A percentile compares a stretch with the other conserved stretches of the same genome.
These are phyloP conservation scores for Norana najaformis DNA, from an alignment of 2,888 invertebrate genomes.

Conservation along the genomic window DNA sequence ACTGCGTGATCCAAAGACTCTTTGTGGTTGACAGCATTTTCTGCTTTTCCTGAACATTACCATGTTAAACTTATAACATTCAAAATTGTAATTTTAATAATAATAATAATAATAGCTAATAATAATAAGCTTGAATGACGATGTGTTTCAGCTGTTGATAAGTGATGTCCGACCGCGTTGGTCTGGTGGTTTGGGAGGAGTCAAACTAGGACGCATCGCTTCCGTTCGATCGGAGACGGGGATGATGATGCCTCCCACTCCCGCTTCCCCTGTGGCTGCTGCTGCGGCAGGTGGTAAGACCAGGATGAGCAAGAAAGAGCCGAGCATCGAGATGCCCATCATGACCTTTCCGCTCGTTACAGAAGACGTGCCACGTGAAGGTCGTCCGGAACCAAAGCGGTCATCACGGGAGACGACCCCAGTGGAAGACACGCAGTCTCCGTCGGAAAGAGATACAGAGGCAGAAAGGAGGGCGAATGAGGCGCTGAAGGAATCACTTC, in stretches of 20 bases:
- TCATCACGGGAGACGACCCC: not conserved
- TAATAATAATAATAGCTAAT: no score
- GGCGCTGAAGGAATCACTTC: not conserved
- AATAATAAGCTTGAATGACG: not conserved
- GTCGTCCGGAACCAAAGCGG: not conserved
- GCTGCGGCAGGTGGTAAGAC: not conserved
- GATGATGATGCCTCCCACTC: not conserved
- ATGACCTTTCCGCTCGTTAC: not conserved
- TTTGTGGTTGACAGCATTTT: no score
- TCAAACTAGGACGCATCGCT: not conserved
- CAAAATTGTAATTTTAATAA: no score
- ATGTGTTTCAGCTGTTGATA: not conserved
- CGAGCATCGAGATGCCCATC: not conserved
- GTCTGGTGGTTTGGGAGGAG: slow-evolving; percentile 20
- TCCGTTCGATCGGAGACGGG: not conserved
- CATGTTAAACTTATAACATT: no score
- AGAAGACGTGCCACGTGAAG: not conserved
- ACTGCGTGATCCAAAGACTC: no score
- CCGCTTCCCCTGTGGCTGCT: not conserved
- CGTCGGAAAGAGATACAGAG: not conserved
- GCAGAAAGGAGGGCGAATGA: not conserved
- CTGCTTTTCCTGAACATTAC: no score
- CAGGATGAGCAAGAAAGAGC: not conserved
- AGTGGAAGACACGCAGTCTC: not conserved
- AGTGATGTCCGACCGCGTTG: not conserved